Conservation (phyloP, 2,113 vertebrate genomes). For the Noturus placidus region DNA sequence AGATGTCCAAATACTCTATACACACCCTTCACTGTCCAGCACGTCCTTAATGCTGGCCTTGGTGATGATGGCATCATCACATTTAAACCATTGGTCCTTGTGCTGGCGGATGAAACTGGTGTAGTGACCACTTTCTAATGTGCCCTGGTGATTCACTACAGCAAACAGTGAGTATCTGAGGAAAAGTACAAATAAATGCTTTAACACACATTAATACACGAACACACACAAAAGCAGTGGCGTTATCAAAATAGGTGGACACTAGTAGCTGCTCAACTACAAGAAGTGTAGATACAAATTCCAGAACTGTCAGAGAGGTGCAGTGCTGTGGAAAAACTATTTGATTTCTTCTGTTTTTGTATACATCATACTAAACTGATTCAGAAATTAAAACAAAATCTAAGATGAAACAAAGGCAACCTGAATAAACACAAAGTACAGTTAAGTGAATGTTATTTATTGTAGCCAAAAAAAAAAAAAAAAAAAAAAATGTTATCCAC, state of each 20-base stretch:
- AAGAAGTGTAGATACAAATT: neutral
- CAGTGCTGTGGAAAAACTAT: neutral
- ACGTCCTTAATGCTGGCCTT: constrained; percentile 99
- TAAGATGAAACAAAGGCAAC: too few relatives aligned
- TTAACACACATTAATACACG: neutral
- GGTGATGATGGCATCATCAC: constrained; percentile 98
- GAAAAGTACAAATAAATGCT: neutral
- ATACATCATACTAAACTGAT: too few relatives aligned
- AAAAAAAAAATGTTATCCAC: too few relatives aligned
- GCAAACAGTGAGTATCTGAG: constrained; percentile 97
- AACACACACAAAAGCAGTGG: neutral
- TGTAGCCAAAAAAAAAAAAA: too few relatives aligned
- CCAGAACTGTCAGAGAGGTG: neutral
- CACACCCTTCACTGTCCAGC: constrained; percentile 96
- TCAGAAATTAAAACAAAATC: too few relatives aligned
- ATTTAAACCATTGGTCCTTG: constrained; percentile 99
- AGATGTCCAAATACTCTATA: neutral
- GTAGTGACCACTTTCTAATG: constrained; percentile 98
- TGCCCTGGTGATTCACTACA: constrained; percentile 99
- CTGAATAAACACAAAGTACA: too few relatives aligned
- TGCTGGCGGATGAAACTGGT: constrained; percentile 99
- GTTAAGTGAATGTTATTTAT: too few relatives aligned
- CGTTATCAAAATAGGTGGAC: neutral
- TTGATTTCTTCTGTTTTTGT: too few relatives aligned
- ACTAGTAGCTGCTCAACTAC: neutral